Percentiles rank a stretch among this genome's conserved stretches.
These are phyloP conservation scores for Neosilurus hyrtlii DNA, from an alignment of 2,797 vertebrate species.

Conservation along the genomic window DNA sequence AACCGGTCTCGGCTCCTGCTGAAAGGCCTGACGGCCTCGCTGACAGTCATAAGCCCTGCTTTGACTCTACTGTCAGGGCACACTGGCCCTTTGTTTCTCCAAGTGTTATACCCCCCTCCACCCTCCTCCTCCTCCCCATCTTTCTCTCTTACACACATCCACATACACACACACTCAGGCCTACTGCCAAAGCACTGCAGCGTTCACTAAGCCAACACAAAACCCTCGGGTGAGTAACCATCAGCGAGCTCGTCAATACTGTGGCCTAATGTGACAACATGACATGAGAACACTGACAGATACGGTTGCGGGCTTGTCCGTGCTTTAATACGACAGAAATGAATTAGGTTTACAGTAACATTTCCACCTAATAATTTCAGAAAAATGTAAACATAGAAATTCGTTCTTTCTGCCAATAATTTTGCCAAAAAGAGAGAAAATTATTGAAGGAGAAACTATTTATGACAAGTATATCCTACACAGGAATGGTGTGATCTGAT, in stretches of 20 bases:
- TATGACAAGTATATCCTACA: no score
- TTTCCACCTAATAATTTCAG: neutral
- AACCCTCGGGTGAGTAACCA: conserved; percentile 36
- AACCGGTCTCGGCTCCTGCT: conserved; percentile 36
- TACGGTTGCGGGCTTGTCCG: neutral
- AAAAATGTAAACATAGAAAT: neutral
- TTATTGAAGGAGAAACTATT: neutral
- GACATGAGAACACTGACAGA: neutral
- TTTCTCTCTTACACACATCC: neutral
- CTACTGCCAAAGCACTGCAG: conserved; percentile 4
- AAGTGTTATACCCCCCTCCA: neutral
- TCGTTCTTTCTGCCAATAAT: neutral
- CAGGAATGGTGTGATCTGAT: no score
- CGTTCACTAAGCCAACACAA: conserved; percentile 10
- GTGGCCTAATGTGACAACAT: conserved; percentile 26
- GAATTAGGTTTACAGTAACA: neutral
- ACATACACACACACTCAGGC: conserved; percentile 20
- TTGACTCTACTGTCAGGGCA: conserved; percentile 58
- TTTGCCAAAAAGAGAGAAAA: neutral
- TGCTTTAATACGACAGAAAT: neutral
- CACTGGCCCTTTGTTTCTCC: conserved; percentile 49
- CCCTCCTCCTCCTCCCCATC: no score
- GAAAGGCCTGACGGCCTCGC: conserved; percentile 50
- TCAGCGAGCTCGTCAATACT: conserved; percentile 43
- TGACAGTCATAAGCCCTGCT: conserved; percentile 49